Base-by-base conservation (phyloP, 2,888 invertebrate species). In the Andrena bucephala region DNA sequence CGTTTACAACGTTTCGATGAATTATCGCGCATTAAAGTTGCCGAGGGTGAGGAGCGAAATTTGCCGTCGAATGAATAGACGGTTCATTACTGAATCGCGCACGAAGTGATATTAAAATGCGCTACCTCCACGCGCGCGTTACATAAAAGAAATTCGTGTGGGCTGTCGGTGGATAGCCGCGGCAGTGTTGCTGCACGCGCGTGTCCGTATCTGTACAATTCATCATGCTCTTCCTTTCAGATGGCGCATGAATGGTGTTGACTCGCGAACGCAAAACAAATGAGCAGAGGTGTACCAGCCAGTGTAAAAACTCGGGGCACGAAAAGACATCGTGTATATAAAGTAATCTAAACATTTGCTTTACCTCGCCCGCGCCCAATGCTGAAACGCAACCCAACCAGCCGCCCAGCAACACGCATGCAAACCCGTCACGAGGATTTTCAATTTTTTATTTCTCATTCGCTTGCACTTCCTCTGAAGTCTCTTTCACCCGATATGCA, bases 61-160 rank as follows among this genome's bases (percentile, higher is more conserved):
- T 77, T 33, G 77, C 77, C 77, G 77, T 66, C 50, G 77, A 73
- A 33, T 73, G 77, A 77, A 77, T 73, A 72, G 77, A 20, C 72
- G 73, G 77, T 66, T 72, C 73, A 60, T 66, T 69, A 69, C 33
- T 20, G 62, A 57, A 57, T 57, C 74, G 63, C 1, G 52, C n/a
- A 8, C 2, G 24, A 59, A 59, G 67, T 67, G 74, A 67, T 74
- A 74, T 59, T 57, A 57, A 57, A 24, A 57, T 24, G 57, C 27
- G 57, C 54, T 24, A 57, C 57, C 57, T 57, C 24, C 4, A 4
- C 57, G 57, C 42, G 13, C 42, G 42, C 16, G 42, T 27, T n/a
- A 24, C 33, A 13, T 6, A 20, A 36, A 52, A 31, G 76, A 76
- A 76, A 71, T 76, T 71, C 63, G 68, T 48, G 42, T 27, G 42